Evolutionary conservation across 2,888 invertebrate species (phyloP), one percentile per base, ranked within the genome.

Genomic region (Petrolisthes manimaculis): DNA sequence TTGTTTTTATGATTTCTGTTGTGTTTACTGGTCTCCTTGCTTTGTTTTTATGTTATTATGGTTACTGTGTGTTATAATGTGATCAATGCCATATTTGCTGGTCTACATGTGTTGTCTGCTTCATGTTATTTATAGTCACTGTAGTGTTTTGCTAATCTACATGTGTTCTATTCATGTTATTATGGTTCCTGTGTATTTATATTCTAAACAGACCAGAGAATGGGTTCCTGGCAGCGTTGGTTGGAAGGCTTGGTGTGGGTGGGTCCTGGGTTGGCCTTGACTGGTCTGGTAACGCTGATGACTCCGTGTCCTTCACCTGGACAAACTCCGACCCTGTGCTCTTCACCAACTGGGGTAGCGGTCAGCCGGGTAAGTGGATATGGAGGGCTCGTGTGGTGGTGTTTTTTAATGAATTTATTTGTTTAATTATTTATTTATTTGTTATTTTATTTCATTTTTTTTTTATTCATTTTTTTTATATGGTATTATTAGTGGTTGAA

Each of bases 251-350:
- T n/a, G 71, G 71, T 71, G 6, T 71, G 18, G 71, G 18, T 6
- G 71, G n/a, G 18, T 71, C n/a, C 71, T 71, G 71, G 71, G n/a
- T 71, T 6, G 71, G 71, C 21, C n/a, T 71, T 0, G 12, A 14
- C n/a, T 14, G 71, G 71, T 71, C 71, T 71, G 71, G 0, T 1
- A 12, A n/a, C n/a, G 2, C 71, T 71, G 18, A 71, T 6, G n/a
- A 5, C 71, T 12, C 71, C 71, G 71, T 71, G 71, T n/a, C 71
- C n/a, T 71, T n/a, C 71, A n/a, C 71, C 71, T 71, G 71, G 71
- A 71, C 71, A 0, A 71, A 71, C n/a, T 71, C 71, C 1, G 71
- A 71, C n/a, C 71, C 71, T 6, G 71, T 71, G 18, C 21, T 71
- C 18, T 71, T 71, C 21, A 71, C 71, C 6, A n/a, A 6, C 18